A percentile compares a stretch with the other conserved stretches of the same genome.
Conservation (phyloP, 1,140 invertebrate species). For the Conus ventricosus region DNA sequence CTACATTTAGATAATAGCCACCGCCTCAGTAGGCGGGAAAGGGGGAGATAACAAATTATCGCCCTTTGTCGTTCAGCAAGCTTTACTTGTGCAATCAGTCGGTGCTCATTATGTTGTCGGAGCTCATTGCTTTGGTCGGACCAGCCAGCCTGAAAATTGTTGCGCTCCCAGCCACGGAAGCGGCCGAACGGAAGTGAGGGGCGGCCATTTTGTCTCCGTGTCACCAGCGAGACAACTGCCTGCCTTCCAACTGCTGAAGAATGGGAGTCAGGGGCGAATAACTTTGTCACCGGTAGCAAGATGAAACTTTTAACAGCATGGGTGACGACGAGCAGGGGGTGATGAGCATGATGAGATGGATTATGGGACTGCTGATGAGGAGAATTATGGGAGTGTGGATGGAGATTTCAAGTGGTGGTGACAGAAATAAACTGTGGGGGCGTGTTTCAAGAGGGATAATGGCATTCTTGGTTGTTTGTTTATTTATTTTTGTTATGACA, state of each 20-base stretch:
- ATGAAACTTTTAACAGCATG: background rate
- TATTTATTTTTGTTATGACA: no score
- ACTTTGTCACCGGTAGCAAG: background rate
- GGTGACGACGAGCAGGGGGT: no score
- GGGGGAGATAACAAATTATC: slow-evolving; percentile 38
- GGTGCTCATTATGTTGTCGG: slow-evolving; percentile 33
- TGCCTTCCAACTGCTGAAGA: background rate
- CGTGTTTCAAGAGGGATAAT: no score
- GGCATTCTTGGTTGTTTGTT: no score
- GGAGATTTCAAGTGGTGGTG: no score
- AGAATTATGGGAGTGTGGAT: no score
- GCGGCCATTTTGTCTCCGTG: slow-evolving; percentile 21
- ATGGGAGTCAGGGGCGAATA: background rate
- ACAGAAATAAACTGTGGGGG: no score
- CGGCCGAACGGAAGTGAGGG: background rate
- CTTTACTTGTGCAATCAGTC: slow-evolving; percentile 30
- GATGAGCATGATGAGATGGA: no score
- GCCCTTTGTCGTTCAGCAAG: slow-evolving; percentile 33
- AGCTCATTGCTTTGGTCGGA: background rate
- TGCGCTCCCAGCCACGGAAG: slow-evolving; percentile 22
- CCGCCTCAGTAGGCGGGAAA: slow-evolving; percentile 22
- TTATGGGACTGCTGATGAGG: no score
- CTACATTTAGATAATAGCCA: slow-evolving; percentile 30
- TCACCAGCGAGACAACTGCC: slow-evolving; percentile 1
- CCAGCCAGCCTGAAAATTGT: slow-evolving; percentile 18